Evolutionary conservation across 2,797 vertebrate species (phyloP).

Genomic region (Chaetophractus vellerosus): DNA sequence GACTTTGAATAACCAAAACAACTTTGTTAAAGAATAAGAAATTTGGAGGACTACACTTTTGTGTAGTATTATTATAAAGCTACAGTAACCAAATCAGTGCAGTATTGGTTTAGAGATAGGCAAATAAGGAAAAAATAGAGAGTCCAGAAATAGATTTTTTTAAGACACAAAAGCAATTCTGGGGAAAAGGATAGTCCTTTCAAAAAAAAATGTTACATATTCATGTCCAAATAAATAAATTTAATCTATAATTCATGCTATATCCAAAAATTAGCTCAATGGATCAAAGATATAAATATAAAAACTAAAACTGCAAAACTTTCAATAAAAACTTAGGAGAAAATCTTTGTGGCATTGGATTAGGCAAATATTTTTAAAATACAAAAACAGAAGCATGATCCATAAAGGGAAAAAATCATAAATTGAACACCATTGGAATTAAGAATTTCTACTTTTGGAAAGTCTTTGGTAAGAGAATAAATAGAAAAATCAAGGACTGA

Average conservation of each 20-base stretch:
- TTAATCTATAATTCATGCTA: background rate
- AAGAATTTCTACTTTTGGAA: background rate
- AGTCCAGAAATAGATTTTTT: background rate
- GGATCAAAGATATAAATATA: background rate
- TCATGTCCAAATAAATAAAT: background rate
- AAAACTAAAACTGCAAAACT: conserved; percentile 39
- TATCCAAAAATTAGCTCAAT: background rate
- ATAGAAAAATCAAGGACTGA: background rate
- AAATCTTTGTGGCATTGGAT: conserved; percentile 18
- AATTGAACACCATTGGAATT: background rate
- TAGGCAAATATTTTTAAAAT: background rate
- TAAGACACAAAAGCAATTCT: background rate
- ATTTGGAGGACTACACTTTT: background rate
- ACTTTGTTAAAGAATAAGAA: background rate
- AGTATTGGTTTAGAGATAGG: background rate
- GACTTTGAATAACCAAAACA: background rate
- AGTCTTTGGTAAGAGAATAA: background rate
- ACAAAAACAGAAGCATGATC: background rate
- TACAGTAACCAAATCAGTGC: background rate
- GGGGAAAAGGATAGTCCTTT: background rate
- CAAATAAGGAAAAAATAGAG: background rate
- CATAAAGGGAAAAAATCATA: background rate
- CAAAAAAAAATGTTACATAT: background rate
- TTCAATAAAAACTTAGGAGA: background rate
- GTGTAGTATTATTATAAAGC: background rate